phyloP scores from a whole-genome alignment of 2,113 vertebrate genomes.

The Pseudorectes ferrugineus region DNA sequence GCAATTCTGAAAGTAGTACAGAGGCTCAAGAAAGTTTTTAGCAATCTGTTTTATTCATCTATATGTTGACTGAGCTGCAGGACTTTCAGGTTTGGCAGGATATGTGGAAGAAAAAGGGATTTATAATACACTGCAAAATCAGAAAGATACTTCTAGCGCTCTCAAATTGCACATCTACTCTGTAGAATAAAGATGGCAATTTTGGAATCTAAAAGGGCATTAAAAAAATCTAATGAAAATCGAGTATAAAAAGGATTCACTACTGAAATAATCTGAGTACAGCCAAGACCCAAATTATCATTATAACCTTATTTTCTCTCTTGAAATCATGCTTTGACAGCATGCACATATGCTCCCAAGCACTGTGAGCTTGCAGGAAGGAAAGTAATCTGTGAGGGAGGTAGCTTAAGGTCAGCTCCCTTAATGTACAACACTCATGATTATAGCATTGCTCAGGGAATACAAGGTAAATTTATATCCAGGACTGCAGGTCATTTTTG shows the following conservation, averaged over 20 bases:
- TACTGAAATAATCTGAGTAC: not conserved
- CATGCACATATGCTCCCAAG: conserved; percentile 28
- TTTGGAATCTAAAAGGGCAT: not conserved
- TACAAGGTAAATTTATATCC: not conserved
- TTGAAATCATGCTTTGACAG: conserved; percentile 50
- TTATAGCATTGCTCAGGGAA: not conserved
- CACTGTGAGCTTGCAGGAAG: conserved; percentile 10
- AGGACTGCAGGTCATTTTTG: not conserved
- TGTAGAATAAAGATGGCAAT: not conserved
- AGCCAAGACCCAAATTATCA: conserved; percentile 28
- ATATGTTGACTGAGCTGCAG: not conserved
- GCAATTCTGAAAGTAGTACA: not conserved
- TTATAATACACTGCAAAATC: not conserved
- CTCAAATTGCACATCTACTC: not conserved
- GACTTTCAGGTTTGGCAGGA: conserved; percentile 28
- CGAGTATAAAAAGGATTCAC: not conserved
- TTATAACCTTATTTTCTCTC: conserved; percentile 45
- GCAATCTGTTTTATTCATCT: conserved; percentile 12
- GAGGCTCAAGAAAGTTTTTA: not conserved
- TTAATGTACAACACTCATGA: not conserved
- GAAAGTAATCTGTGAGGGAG: conserved; percentile 40
- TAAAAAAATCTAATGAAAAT: not conserved
- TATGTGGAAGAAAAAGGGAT: not conserved
- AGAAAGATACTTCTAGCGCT: not conserved
- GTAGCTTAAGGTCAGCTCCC: conserved; percentile 31